Conservation (phyloP, 2,888 invertebrate genomes). For the Drosophila helvetica region DNA sequence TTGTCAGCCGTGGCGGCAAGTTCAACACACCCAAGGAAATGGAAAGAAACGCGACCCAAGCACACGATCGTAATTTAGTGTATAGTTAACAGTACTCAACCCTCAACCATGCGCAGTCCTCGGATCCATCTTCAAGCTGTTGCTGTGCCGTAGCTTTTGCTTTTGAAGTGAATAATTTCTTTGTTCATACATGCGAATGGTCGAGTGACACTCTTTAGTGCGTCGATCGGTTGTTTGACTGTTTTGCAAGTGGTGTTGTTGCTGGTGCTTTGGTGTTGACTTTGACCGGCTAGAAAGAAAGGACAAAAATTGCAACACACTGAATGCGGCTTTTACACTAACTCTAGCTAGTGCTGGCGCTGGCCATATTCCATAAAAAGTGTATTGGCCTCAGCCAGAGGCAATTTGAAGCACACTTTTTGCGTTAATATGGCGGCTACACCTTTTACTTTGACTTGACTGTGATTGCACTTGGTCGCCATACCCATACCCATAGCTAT, state of each 20-base stretch:
- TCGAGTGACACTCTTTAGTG: constrained; percentile 74
- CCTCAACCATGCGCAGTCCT: constrained; percentile 5
- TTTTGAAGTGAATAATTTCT: constrained; percentile 66
- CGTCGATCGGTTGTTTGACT: constrained; percentile 46
- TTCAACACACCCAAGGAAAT: constrained; percentile 70
- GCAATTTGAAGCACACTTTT: constrained; percentile 78
- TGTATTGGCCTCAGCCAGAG: constrained; percentile 73
- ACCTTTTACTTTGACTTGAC: constrained; percentile 70
- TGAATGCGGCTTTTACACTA: constrained; percentile 7
- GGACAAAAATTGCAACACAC: constrained; percentile 61
- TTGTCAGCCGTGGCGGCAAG: constrained; percentile 59
- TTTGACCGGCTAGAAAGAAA: constrained; percentile 67
- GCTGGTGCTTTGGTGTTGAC: constrained; percentile 54
- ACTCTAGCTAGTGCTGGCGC: constrained; percentile 27
- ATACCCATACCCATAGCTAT: constrained; percentile 12
- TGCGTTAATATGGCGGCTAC: constrained; percentile 73
- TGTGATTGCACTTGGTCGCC: constrained; percentile 54
- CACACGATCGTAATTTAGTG: constrained; percentile 30
- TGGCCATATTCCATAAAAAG: constrained; percentile 65
- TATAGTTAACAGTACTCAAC: constrained; percentile 32
- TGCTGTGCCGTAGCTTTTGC: neutral
- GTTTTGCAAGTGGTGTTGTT: constrained; percentile 3
- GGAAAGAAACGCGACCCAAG: constrained; percentile 18
- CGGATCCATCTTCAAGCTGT: constrained; percentile 2
- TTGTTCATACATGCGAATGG: constrained; percentile 62